These are phyloP conservation scores for Unio pictorum DNA, from an alignment of 2,888 invertebrate species.

Conservation along the genomic window DNA sequence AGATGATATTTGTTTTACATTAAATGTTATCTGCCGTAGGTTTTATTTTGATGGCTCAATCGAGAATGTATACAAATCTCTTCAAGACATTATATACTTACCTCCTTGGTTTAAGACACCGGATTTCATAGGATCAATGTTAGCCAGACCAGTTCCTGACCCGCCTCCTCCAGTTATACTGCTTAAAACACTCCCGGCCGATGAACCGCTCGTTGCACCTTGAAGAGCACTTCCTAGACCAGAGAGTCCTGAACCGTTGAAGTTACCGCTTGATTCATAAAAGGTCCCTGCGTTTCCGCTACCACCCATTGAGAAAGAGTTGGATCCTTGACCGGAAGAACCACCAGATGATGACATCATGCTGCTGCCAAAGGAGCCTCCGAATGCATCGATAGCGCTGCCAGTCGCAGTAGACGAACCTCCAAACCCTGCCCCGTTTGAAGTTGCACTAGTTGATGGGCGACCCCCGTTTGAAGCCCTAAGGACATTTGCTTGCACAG, in stretches of 20 bases:
- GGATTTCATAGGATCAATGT: conserved; percentile 26
- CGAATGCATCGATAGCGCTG: not conserved
- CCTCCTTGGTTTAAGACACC: conserved; percentile 22
- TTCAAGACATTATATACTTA: conserved; percentile 1
- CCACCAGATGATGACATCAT: too few species aligned
- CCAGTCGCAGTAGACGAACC: not conserved
- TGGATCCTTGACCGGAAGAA: not conserved
- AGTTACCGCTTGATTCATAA: conserved; percentile 1
- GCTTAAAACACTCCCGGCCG: conserved; percentile 5
- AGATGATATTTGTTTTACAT: too few species aligned
- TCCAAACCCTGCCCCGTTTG: too few species aligned
- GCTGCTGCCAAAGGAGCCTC: conserved; percentile 1
- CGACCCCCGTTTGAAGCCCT: too few species aligned
- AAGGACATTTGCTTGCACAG: too few species aligned
- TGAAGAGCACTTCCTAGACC: not conserved
- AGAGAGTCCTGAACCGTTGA: not conserved
- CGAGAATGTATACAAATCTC: too few species aligned
- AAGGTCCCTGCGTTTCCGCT: not conserved
- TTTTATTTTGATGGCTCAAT: too few species aligned
- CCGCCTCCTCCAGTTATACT: conserved; percentile 5
- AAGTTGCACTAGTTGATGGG: too few species aligned
- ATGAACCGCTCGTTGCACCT: not conserved
- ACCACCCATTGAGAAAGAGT: conserved; percentile 1
- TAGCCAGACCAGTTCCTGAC: conserved; percentile 11
- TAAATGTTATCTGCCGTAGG: too few species aligned